Evolutionary conservation across 2,888 invertebrate genomes (phyloP), one percentile per base, ranked within the genome.

Genomic region (Microplitis manilae): DNA sequence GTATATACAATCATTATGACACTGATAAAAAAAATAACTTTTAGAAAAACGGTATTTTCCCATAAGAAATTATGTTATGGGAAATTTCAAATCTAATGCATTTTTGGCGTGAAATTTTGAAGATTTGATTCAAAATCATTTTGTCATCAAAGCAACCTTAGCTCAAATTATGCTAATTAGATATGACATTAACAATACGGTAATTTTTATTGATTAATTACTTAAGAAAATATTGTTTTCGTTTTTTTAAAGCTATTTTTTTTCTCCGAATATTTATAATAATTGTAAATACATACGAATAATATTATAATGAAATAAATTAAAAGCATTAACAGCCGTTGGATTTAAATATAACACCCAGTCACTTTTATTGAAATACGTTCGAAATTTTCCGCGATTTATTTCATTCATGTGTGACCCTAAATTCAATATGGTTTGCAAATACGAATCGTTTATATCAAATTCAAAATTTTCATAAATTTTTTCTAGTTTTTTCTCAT

Each of bases 401-500:
- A 91, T 91, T 80, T 92, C 90, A 1, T 90, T 91, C 30, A 90
- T 90, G 83, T 92, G 92, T 6, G 90, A 86, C 0, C 91, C 91
- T 68, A 92, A 81, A 72, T 91, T 91, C 73, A 92, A 85, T 76
- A 91, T 90, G 79, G 90, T 91, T 62, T 89, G 87, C 71, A 92
- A 85, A 77, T 91, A 92, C 78, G 30, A 30, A 30, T 90, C 87
- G 4, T 89, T 87, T 0, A 87, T 85, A 1, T 86, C 85, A 73
- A 92, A 87, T 75, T 90, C 90, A 61, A 92, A 85, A 83, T 90
- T 84, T 6, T 92, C 88, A 87, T 97, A 97, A 87, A 96, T 95
- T 77, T 95, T 92, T 67, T 94, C 94, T 4, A 98, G 91, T 87
- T 96, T 96, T 2, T 92, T 91, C 84, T 97, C 92, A 85, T 97